These are phyloP conservation scores for Arge pagana DNA, from an alignment of 2,888 invertebrate species.

Conservation along the genomic window DNA sequence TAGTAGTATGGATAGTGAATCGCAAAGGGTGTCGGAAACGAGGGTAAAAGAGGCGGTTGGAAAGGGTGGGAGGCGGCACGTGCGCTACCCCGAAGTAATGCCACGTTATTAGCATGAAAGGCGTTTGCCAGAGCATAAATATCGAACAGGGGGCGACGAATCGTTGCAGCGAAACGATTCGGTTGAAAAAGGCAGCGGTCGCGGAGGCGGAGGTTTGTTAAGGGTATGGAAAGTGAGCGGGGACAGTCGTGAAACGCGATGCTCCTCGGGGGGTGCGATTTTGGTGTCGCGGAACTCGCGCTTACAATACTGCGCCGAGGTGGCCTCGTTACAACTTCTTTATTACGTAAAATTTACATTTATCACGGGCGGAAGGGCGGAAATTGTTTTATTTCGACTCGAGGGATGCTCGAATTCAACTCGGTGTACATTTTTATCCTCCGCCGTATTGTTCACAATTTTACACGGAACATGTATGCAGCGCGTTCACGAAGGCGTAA, in stretches of 20 bases:
- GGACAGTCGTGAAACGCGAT: constrained; percentile 42
- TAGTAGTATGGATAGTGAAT: too few species aligned
- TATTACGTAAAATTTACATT: constrained; percentile 38
- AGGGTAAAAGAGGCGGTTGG: constrained; percentile 21
- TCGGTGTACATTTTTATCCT: not conserved
- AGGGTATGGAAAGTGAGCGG: constrained; percentile 27
- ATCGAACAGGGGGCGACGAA: constrained; percentile 28
- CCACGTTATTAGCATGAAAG: constrained; percentile 50
- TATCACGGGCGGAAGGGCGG: constrained; percentile 29
- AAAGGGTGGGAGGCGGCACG: constrained; percentile 48
- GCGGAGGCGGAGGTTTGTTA: constrained; percentile 33
- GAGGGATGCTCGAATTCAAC: constrained; percentile 5
- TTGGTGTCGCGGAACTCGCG: constrained; percentile 29
- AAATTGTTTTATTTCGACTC: constrained; percentile 1
- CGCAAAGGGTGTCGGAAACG: too few species aligned
- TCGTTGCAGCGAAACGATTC: not conserved
- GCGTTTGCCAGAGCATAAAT: constrained; percentile 47
- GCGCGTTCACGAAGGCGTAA: too few species aligned
- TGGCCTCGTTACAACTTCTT: constrained; percentile 23
- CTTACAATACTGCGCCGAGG: constrained; percentile 25
- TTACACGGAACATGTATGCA: too few species aligned
- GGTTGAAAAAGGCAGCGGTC: not conserved
- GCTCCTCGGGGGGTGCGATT: constrained; percentile 35
- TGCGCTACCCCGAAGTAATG: constrained; percentile 42
- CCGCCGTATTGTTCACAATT: too few species aligned